These are phyloP conservation scores for Enchytraeus crypticus DNA, from an alignment of 2,888 invertebrate species.

Conservation along the genomic window DNA sequence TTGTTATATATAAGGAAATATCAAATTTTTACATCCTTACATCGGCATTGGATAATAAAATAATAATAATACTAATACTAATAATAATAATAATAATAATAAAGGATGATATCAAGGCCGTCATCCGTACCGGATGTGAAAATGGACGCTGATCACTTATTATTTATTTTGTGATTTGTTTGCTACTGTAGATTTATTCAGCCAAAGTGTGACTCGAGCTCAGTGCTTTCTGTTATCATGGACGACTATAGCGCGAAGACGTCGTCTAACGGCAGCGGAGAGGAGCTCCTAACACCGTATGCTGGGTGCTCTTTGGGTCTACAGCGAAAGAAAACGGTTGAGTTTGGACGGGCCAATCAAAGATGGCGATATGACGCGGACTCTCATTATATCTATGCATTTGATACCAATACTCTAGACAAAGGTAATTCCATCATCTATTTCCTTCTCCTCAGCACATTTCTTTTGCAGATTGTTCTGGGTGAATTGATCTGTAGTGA, in stretches of 20 bases:
- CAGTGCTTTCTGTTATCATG: conserved; percentile 43
- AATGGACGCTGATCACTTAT: too few relatives aligned
- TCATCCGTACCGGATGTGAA: too few relatives aligned
- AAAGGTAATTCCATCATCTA: conserved; percentile 31
- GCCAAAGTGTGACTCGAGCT: conserved; percentile 35
- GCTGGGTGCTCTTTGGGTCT: conserved; percentile 38
- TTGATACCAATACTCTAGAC: conserved; percentile 40
- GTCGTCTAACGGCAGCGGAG: conserved; percentile 23
- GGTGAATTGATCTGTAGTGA: too few relatives aligned
- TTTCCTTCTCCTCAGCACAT: too few relatives aligned
- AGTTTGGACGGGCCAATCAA: conserved; percentile 47
- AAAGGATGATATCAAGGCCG: too few relatives aligned
- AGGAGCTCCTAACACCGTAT: conserved; percentile 32
- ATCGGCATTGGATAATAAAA: too few relatives aligned
- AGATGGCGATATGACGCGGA: conserved; percentile 42
- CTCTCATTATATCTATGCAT: conserved; percentile 41
- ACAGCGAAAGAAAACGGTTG: conserved; percentile 35
- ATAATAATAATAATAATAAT: too few relatives aligned
- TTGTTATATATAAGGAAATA: too few relatives aligned
- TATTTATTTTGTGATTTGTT: too few relatives aligned
- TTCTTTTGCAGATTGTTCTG: too few relatives aligned
- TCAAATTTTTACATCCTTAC: too few relatives aligned
- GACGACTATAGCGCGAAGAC: conserved; percentile 34
- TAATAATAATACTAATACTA: too few relatives aligned
- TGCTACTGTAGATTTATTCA: conserved; percentile 45